Evolutionary conservation across 2,797 vertebrate species (phyloP).

Genomic region (Astyanax mexicanus): DNA sequence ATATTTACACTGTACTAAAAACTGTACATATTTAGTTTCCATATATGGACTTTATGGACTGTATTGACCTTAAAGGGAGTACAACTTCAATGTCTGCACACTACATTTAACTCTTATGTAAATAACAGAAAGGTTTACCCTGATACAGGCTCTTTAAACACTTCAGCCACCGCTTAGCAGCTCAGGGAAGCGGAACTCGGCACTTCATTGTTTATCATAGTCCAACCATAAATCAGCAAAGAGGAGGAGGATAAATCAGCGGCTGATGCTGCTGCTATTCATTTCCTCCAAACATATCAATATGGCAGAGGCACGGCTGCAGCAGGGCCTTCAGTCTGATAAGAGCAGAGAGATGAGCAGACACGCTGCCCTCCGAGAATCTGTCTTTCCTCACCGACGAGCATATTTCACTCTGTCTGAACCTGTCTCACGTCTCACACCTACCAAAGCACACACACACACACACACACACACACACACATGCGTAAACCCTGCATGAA

Average conservation of each 20-base stretch:
- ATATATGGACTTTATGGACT: not conserved
- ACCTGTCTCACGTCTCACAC: conserved; percentile 50
- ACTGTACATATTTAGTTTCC: too few relatives aligned
- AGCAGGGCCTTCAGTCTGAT: conserved; percentile 60
- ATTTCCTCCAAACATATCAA: conserved; percentile 68
- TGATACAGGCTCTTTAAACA: not conserved
- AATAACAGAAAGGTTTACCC: not conserved
- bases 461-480: conserved; percentile 54
- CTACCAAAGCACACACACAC: conserved; percentile 56
- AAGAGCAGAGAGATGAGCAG: conserved; percentile 66
- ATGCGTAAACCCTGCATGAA: conserved; percentile 62
- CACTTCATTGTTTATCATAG: conserved; percentile 58
- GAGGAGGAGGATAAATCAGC: conserved; percentile 44
- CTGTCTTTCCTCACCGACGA: conserved; percentile 64
- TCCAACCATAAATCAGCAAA: conserved; percentile 64
- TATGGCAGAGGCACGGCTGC: conserved; percentile 52
- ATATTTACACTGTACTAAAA: too few relatives aligned
- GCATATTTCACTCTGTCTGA: conserved; percentile 57
- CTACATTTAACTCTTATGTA: not conserved
- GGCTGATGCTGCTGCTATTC: conserved; percentile 56
- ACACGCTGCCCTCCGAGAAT: conserved; percentile 53
- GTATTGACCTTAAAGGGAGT: not conserved
- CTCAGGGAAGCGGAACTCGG: conserved; percentile 58
- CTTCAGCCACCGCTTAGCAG: conserved; percentile 61
- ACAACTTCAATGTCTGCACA: not conserved